These are phyloP conservation scores for Hyperoplus lanceolatus DNA, from an alignment of 2,797 vertebrate species.

Conservation along the genomic window DNA sequence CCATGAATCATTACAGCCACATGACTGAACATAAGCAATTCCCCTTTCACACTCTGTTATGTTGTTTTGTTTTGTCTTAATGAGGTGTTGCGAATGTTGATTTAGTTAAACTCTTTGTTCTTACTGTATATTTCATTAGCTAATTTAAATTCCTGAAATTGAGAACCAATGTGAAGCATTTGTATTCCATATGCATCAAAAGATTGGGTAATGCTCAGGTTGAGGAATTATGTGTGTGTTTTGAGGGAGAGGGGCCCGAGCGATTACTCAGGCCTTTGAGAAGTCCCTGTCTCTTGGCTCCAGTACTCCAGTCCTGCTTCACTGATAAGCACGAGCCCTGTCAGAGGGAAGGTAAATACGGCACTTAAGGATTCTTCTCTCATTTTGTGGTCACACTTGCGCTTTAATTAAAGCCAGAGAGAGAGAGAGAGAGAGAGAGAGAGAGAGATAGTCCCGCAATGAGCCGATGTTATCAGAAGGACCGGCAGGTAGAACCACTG, in stretches of 20 bases:
- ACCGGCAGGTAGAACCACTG: slow-evolving; percentile 62
- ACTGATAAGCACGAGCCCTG: slow-evolving; percentile 78
- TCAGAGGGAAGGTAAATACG: slow-evolving; percentile 83
- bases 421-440: slow-evolving; percentile 49
- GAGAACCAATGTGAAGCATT: slow-evolving; percentile 21
- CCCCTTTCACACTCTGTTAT: slow-evolving; percentile 22
- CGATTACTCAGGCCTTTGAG: slow-evolving; percentile 75
- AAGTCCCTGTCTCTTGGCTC: slow-evolving; percentile 68
- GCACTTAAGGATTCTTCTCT: slow-evolving; percentile 86
- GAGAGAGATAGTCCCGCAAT: slow-evolving; percentile 78
- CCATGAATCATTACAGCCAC: slow-evolving; percentile 29
- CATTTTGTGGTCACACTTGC: slow-evolving; percentile 85
- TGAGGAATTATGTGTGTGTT: slow-evolving; percentile 15
- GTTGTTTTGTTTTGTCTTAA: slow-evolving; percentile 46
- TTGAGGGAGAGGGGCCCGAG: slow-evolving; percentile 41
- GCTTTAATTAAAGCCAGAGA: slow-evolving; percentile 84
- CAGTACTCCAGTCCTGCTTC: slow-evolving; percentile 44
- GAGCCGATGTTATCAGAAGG: slow-evolving; percentile 83
- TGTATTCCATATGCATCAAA: slow-evolving; percentile 50
- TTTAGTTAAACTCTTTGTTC: slow-evolving; percentile 31
- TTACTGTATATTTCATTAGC: slow-evolving; percentile 45
- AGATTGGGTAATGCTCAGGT: slow-evolving; percentile 39
- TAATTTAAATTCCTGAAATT: slow-evolving; percentile 28
- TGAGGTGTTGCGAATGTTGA: slow-evolving; percentile 37
- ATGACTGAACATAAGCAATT: slow-evolving; percentile 39